These are phyloP conservation scores for Campoletis raptor DNA, from an alignment of 2,888 invertebrate genomes.

Conservation along the genomic window DNA sequence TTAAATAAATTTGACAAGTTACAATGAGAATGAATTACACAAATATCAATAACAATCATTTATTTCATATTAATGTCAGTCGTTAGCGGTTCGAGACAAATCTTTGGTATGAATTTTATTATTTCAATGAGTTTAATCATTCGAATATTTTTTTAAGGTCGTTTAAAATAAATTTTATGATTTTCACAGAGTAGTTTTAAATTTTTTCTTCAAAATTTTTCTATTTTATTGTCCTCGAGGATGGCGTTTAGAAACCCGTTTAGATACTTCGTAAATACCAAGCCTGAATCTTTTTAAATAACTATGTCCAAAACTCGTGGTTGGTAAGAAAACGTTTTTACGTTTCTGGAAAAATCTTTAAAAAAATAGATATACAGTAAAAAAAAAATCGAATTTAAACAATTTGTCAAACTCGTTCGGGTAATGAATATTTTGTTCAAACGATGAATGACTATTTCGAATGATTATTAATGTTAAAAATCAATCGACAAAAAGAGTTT, in stretches of 20 bases:
- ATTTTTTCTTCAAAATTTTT: neutral
- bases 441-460: neutral
- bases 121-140: neutral
- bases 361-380: too few species aligned
- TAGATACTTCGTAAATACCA: too few species aligned
- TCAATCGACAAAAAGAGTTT: neutral
- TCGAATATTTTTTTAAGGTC: neutral
- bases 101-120: neutral
- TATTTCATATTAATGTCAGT: neutral
- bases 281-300: too few species aligned
- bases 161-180: neutral
- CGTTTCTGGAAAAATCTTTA: too few species aligned
- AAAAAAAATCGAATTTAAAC: too few species aligned
- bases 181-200: neutral
- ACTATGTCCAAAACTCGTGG: too few species aligned
- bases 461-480: neutral
- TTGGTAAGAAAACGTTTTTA: neutral
- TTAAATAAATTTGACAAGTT: neutral
- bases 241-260: too few species aligned
- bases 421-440: neutral
- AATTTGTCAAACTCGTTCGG: too few species aligned
- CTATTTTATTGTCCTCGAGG: too few species aligned
- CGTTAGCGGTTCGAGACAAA: neutral
- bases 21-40: neutral
- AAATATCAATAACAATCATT: neutral